phyloP scores from a whole-genome alignment of 2,113 vertebrate species.

The Nothocercus nigrocapillus region DNA sequence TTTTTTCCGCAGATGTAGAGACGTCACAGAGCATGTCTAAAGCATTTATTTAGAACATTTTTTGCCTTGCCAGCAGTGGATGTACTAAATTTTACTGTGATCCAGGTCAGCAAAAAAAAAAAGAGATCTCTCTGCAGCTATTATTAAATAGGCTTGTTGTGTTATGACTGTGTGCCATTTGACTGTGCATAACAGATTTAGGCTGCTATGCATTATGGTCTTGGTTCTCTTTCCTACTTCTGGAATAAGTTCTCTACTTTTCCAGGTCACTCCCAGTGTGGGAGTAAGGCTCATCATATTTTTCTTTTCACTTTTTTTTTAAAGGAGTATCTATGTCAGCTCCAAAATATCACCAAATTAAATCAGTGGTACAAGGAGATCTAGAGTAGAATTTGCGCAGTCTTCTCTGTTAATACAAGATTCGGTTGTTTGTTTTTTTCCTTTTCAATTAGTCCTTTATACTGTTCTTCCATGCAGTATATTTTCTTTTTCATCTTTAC shows the following conservation, averaged over 20 bases:
- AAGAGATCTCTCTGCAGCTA: neutral
- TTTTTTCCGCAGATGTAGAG: fast-evolving
- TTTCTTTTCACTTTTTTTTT: neutral
- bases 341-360: neutral
- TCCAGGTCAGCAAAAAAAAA: neutral
- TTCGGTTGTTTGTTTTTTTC: neutral
- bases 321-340: neutral
- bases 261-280: neutral
- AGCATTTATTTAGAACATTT: fast-evolving
- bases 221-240: neutral
- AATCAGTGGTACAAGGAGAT: neutral
- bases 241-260: neutral
- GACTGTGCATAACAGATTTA: neutral
- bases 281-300: neutral
- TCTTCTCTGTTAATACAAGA: neutral
- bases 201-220: neutral
- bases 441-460: neutral
- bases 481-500: neutral
- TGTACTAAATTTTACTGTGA: neutral
- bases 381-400: neutral
- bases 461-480: neutral
- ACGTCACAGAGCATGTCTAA: fast-evolving
- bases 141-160: fast-evolving
- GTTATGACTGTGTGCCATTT: neutral
- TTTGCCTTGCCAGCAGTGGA: neutral